Conservation (phyloP, 2,888 invertebrate species). For the Metalampra italica region DNA sequence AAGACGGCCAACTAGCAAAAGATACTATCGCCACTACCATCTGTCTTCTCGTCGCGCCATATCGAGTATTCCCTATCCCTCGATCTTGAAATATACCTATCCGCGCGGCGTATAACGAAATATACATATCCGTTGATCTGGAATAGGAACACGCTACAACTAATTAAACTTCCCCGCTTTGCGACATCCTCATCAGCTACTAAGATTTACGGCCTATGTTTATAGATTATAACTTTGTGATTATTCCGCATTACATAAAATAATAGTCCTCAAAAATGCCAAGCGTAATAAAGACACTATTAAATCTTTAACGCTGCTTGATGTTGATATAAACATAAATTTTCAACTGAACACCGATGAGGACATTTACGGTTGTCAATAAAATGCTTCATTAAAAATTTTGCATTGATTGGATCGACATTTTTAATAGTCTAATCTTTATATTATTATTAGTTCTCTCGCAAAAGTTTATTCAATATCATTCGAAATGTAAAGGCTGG, state of each 20-base stretch:
- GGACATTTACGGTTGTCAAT: conserved; percentile 60
- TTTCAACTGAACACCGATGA: conserved; percentile 45
- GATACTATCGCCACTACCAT: conserved; percentile 55
- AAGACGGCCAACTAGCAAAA: conserved; percentile 34
- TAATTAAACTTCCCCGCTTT: conserved; percentile 53
- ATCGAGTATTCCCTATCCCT: conserved; percentile 50
- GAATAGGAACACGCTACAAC: conserved; percentile 48
- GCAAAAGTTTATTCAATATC: background rate
- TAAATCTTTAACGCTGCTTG: conserved; percentile 21
- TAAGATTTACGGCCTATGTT: conserved; percentile 48
- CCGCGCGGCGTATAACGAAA: conserved; percentile 43
- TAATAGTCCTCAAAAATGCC: conserved; percentile 33
- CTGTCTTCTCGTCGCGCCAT: conserved; percentile 54
- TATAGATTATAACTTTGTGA: conserved; percentile 28
- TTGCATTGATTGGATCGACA: conserved; percentile 48
- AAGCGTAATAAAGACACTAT: conserved; percentile 43
- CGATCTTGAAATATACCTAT: conserved; percentile 59
- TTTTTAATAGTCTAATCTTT: conserved; percentile 25
- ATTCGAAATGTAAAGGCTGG: background rate
- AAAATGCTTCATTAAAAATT: conserved; percentile 55
- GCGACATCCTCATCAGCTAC: conserved; percentile 28
- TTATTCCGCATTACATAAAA: conserved; percentile 30
- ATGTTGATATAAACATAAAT: conserved; percentile 47
- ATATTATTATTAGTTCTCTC: conserved; percentile 7
- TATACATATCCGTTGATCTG: conserved; percentile 48